phyloP scores from a whole-genome alignment of 2,888 invertebrate species.

The Eurois occulta region DNA sequence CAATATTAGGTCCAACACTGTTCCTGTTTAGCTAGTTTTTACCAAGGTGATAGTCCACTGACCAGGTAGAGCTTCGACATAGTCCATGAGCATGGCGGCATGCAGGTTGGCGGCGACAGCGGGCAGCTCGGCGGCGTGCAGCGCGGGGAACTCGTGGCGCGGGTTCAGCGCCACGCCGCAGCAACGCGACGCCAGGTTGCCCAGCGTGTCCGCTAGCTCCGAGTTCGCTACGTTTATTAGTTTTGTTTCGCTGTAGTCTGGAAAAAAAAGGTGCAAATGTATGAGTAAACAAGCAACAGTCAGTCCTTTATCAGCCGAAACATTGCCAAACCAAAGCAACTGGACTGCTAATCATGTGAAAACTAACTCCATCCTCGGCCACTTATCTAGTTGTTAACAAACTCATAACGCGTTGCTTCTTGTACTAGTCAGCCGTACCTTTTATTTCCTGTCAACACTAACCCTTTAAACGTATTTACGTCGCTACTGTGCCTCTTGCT shows the following conservation, averaged over 20 bases:
- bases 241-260: slow-evolving; percentile 93
- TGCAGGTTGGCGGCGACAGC: slow-evolving; percentile 82
- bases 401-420: neutral
- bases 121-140: slow-evolving; percentile 82
- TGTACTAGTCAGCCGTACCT: neutral
- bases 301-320: neutral
- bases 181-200: slow-evolving; percentile 96
- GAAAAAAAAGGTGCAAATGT: neutral
- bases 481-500: neutral
- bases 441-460: neutral
- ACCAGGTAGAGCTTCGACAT: slow-evolving; percentile 83
- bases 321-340: neutral
- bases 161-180: slow-evolving; percentile 95
- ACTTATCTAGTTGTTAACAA: neutral
- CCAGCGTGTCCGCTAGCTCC: slow-evolving; percentile 97
- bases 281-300: neutral
- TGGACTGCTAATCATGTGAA: neutral
- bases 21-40: neutral
- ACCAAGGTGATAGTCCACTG: neutral
- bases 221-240: slow-evolving; percentile 94
- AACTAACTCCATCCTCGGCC: neutral
- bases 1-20: neutral
- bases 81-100: slow-evolving; percentile 89
- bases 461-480: neutral
- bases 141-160: slow-evolving; percentile 92